Evolutionary conservation across 92 coral and sea anemone genomes (phyloP).

Genomic region (Muricea muricata): DNA sequence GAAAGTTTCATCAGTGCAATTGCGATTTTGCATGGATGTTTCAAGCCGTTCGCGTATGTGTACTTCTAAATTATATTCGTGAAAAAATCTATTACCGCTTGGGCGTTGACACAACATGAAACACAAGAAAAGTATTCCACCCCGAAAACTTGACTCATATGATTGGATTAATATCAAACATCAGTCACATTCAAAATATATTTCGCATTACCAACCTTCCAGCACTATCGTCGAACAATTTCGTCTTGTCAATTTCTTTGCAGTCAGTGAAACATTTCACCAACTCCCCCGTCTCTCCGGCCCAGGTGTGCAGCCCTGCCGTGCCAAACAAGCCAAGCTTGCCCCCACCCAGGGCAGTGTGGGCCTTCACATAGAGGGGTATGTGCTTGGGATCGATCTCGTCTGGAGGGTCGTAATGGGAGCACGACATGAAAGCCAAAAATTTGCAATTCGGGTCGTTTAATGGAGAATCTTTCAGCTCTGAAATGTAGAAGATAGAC

Average conservation of each 20-base stretch:
- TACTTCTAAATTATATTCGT: no score
- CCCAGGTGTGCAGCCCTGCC: slow-evolving; percentile 97
- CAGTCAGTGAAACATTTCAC: slow-evolving; percentile 78
- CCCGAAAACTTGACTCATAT: no score
- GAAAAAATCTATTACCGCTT: no score
- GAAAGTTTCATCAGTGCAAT: no score
- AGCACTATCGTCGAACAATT: slow-evolving; percentile 94
- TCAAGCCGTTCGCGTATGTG: no score
- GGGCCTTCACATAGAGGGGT: slow-evolving; percentile 82
- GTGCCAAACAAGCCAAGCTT: slow-evolving; percentile 92
- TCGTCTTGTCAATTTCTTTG: slow-evolving; percentile 73
- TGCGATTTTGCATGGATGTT: no score
- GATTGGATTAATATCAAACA: no score
- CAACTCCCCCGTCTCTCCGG: slow-evolving; percentile 74
- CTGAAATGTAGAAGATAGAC: slow-evolving; percentile 58
- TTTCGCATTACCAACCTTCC: no score
- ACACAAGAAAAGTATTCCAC: no score
- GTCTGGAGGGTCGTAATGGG: slow-evolving; percentile 85
- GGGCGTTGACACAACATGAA: no score
- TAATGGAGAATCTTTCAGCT: slow-evolving; percentile 74
- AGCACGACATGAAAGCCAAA: slow-evolving; percentile 94
- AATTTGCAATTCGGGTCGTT: slow-evolving; percentile 85
- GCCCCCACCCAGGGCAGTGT: slow-evolving; percentile 97
- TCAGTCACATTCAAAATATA: no score
- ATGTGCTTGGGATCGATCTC: slow-evolving; percentile 72